phyloP scores from a whole-genome alignment of 2,113 vertebrate species.

The Halcyon malimbica region DNA sequence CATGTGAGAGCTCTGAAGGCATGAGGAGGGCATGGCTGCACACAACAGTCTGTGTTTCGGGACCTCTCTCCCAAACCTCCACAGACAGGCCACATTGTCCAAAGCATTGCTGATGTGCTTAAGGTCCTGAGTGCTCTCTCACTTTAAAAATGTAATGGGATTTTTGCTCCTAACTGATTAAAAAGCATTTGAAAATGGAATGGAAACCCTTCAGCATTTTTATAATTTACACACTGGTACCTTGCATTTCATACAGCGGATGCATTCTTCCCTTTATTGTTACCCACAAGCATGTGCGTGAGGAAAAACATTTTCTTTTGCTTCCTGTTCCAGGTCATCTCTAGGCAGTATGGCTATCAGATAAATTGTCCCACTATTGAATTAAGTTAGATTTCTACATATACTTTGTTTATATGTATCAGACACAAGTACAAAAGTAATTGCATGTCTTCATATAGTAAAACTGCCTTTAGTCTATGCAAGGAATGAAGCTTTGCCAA shows the following conservation, averaged over 20 bases:
- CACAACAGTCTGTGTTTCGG: background rate
- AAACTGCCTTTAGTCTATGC: background rate
- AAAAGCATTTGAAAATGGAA: background rate
- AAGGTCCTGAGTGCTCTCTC: background rate
- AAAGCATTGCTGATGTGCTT: accelerated
- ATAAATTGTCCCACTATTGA: background rate
- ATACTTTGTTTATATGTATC: background rate
- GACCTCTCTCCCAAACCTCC: background rate
- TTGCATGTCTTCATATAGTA: background rate
- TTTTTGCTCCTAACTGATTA: background rate
- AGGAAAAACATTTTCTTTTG: background rate
- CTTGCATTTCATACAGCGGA: background rate
- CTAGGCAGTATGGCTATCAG: background rate
- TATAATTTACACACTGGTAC: background rate
- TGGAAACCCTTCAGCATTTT: background rate
- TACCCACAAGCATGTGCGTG: background rate
- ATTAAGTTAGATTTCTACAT: background rate
- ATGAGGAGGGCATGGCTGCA: background rate
- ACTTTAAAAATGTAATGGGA: background rate
- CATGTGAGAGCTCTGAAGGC: background rate
- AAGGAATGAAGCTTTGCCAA: background rate
- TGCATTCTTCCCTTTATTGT: background rate
- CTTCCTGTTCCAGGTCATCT: background rate
- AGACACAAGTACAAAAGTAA: background rate
- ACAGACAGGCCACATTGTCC: background rate